Evolutionary conservation across 2,888 invertebrate genomes (phyloP).

Genomic region (Agrochola litura): DNA sequence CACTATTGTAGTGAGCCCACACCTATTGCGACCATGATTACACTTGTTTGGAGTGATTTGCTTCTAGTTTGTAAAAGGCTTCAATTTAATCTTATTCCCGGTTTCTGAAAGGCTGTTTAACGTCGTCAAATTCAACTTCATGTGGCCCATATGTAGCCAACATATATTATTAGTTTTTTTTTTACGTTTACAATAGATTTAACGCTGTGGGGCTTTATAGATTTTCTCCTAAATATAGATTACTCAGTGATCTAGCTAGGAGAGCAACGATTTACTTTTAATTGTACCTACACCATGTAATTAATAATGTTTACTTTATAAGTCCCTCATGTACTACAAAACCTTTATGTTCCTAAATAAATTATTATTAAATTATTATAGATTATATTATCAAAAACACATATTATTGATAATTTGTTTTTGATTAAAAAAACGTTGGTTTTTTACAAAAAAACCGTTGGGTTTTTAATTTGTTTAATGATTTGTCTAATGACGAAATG

Average conservation of each 20-base stretch:
- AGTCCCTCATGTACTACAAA: too few species aligned
- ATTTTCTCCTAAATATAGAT: too few species aligned
- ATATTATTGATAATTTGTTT: neutral
- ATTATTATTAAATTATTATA: too few species aligned
- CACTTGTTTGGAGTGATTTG: slow-evolving; percentile 20
- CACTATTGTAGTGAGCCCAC: slow-evolving; percentile 15
- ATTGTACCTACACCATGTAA: too few species aligned
- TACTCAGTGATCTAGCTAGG: too few species aligned
- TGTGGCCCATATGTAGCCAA: neutral
- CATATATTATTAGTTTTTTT: neutral
- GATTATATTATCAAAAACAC: too few species aligned
- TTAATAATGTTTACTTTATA: too few species aligned
- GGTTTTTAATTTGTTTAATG: neutral
- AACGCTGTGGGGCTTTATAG: neutral
- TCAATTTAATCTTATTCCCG: neutral
- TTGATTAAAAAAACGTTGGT: too few species aligned
- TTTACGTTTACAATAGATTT: neutral
- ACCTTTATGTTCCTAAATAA: too few species aligned
- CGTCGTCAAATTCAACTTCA: neutral
- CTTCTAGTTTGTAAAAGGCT: neutral
- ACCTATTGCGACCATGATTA: slow-evolving; percentile 10
- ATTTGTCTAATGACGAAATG: slow-evolving; percentile 1
- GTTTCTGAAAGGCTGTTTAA: neutral
- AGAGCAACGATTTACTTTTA: too few species aligned
- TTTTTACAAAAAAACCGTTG: neutral